These are phyloP conservation scores for Macropis europaea DNA, from an alignment of 2,888 invertebrate genomes.

Conservation along the genomic window DNA sequence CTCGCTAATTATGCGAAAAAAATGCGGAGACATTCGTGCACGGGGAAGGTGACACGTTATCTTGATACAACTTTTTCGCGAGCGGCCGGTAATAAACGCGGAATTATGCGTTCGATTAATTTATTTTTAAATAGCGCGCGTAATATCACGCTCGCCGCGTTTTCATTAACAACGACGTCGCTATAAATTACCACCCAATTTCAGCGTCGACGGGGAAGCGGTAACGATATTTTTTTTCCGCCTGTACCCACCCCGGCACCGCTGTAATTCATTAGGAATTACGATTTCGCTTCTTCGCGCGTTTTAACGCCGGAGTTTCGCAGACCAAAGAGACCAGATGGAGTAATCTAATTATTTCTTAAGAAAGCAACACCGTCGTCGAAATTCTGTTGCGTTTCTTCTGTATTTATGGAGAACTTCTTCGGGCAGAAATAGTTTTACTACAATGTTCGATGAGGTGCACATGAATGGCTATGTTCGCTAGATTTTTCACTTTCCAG, in stretches of 20 bases:
- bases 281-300: neutral
- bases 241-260: too few relatives aligned
- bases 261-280: neutral
- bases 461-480: too few relatives aligned
- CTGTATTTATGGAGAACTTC: too few relatives aligned
- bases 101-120: slow-evolving; percentile 44
- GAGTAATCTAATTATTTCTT: too few relatives aligned
- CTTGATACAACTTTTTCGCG: slow-evolving; percentile 25
- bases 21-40: slow-evolving; percentile 29
- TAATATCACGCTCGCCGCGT: slow-evolving; percentile 38
- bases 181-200: slow-evolving; percentile 45
- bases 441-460: too few relatives aligned
- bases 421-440: too few relatives aligned
- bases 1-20: slow-evolving; percentile 29
- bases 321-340: too few relatives aligned
- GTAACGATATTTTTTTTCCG: slow-evolving; percentile 5
- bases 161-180: slow-evolving; percentile 41
- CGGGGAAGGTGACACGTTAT: slow-evolving; percentile 10
- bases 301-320: neutral
- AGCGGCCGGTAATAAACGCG: slow-evolving; percentile 29
- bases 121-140: slow-evolving; percentile 43
- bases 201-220: slow-evolving; percentile 5
- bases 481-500: too few relatives aligned
- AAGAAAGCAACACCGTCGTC: too few relatives aligned
- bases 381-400: too few relatives aligned